Base-by-base conservation (phyloP, 1,140 invertebrate species). In the Drosophila teissieri region DNA sequence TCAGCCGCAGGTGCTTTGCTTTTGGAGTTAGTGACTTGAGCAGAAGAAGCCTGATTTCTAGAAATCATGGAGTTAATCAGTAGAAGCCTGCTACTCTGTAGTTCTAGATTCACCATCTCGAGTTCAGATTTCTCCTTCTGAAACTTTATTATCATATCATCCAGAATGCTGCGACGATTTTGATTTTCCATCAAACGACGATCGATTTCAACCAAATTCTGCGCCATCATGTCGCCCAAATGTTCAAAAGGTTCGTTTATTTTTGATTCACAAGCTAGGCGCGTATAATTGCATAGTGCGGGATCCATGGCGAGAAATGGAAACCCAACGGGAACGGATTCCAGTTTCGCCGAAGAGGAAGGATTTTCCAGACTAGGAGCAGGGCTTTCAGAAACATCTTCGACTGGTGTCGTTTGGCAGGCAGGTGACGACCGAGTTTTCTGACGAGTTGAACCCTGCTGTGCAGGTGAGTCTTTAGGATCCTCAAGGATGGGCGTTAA, bases 121-220 rank as follows among this genome's bases (percentile, higher is more conserved):
- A 90, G 55, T 15, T 88, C 74, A 7, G 83, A 85, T 61, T 91
- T 92, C 44, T 91, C 85, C 10, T 82, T 91, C 34, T 92, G 91
- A 36, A 91, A 78, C 39, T 92, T 91, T 34, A 81, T 42, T 14
- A 92, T 91, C 80, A 91, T 92, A 36, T 91, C 88, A 19, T 92
- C 90, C n/a, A 92, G 67, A 45, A 81, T 79, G 37, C 65, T 78
- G 45, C 91, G 91, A 4, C 90, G 83, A 46, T 79, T 90, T 17
- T 90, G 80, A 27, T 91, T 73, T 37, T 92, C 90, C 60, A 91
- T 49, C 15, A 92, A 37, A 6, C 81, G 85, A 0, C 86, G 61
- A 82, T 92, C 91, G 12, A 90, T 84, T 40, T 92, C 91, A 6
- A 78, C 57, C 19, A 92, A 37, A 57, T 63, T 86, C 7, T 85